Evolutionary conservation across 2,113 vertebrate genomes (phyloP).

Genomic region (Seriola aureovittata): DNA sequence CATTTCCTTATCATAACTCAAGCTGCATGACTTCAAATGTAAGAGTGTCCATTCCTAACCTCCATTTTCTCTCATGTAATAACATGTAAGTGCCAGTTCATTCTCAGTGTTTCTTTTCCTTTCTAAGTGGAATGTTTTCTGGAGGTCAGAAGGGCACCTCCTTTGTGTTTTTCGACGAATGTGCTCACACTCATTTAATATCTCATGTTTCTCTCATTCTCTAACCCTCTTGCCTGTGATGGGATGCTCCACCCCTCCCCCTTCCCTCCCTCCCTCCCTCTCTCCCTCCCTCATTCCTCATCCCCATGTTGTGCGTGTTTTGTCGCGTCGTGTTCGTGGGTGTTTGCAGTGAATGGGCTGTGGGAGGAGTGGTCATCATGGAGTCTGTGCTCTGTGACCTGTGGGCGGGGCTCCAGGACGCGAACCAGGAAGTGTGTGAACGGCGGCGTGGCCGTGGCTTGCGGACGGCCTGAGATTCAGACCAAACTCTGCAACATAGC

Average conservation of each 20-base stretch:
- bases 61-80: conserved; percentile 54
- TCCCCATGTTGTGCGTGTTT: conserved; percentile 61
- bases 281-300: conserved; percentile 64
- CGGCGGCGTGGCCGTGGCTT: conserved; percentile 85
- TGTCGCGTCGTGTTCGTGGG: conserved; percentile 58
- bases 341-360: conserved; percentile 91
- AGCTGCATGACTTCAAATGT: conserved; percentile 65
- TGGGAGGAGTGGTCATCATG: conserved; percentile 96
- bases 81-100: conserved; percentile 31
- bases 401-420: conserved; percentile 94
- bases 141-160: conserved; percentile 39
- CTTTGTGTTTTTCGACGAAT: conserved; percentile 43
- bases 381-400: conserved; percentile 97
- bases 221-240: conserved; percentile 64
- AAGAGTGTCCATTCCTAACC: conserved; percentile 59
- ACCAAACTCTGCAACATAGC: conserved; percentile 96
- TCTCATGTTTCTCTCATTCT: conserved; percentile 71
- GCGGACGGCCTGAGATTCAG: conserved; percentile 90
- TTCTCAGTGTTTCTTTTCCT: conserved; percentile 42
- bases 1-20: conserved; percentile 50
- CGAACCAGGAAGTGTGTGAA: conserved; percentile 91
- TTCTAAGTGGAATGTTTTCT: conserved; percentile 38
- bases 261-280: background rate
- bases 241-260: conserved; percentile 40
- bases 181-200: conserved; percentile 66